Percentiles rank a stretch among this genome's conserved stretches.
These are phyloP conservation scores for Chrysaora quinquecirrha DNA, from an alignment of 30 jellyfish, hydroid and myxozoan species.

Conservation along the genomic window DNA sequence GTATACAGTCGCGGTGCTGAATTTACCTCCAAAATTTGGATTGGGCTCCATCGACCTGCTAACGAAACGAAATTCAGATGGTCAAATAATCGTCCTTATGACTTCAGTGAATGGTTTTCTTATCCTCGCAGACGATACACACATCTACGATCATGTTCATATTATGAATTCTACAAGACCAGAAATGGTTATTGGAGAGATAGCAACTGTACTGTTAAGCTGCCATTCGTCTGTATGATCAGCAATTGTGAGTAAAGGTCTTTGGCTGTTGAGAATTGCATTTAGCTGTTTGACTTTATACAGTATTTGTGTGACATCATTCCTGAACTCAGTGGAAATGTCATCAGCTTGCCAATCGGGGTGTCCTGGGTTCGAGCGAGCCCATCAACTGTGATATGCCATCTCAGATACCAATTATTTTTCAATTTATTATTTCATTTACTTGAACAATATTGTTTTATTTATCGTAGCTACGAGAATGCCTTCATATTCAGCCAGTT, in stretches of 20 bases:
- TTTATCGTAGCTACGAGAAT: conserved; percentile 62
- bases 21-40: conserved; percentile 75
- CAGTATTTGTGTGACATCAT: no score
- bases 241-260: no score
- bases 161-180: no score
- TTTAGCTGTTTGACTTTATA: no score
- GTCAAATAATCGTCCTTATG: conserved; percentile 80
- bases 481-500: conserved; percentile 86
- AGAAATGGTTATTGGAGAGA: conserved; percentile 82
- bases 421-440: no score
- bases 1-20: conserved; percentile 77
- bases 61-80: conserved; percentile 67
- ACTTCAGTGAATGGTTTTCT: conserved; percentile 76
- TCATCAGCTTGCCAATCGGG: no score
- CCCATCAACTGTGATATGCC: no score
- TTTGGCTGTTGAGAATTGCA: no score
- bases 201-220: conserved; percentile 73
- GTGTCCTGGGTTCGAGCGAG: no score
- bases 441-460: no score
- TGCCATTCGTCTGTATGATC: conserved; percentile 87
- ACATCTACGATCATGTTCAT: conserved; percentile 47
- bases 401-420: no score
- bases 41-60: conserved; percentile 81
- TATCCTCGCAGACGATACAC: conserved; percentile 36
- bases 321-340: no score